Evolutionary conservation across 2,888 invertebrate species (phyloP), one percentile per base, ranked within the genome.

Genomic region (Hipparchia semele): DNA sequence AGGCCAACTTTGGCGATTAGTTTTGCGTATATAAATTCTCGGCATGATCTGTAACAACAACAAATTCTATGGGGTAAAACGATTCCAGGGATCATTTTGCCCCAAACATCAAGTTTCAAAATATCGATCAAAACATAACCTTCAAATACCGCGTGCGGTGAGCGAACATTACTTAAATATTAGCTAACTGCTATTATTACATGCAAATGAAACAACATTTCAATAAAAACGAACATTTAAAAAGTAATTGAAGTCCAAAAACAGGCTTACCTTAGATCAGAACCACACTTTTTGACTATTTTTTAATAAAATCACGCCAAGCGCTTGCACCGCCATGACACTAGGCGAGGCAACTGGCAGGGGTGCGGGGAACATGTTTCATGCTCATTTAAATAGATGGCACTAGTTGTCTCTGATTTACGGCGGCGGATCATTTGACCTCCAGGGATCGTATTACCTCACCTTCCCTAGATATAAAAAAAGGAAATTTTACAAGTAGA

Each of bases 1-100:
- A 60, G 70, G 70, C 59, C 71, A 69, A 67, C 53, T 51, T 54
- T 33, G 71, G 67, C 68, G 71, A 71, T 73, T 60, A 73, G 69
- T 69, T 73, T 45, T 23, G 59, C 33, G 59, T 33, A 59, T 59
- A 59, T 59, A 59, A 59, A 6, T 59, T 6, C 59, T 59, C 59
- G 59, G 8, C 23, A 13, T 23, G 59, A 59, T 59, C 59, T 23
- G 59, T 59, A 59, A 10, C 13, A 59, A 59, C 59, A 59, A 59
- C 59, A 59, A 59, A 59, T 59, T 23, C 23, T 59, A 59, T 5
- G 59, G 23, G 6, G 23, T 59, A 59, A 59, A 59, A 13, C 23
- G 23, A 59, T 23, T 59, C 59, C 59, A 59, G 10, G 59, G 59
- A 59, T 59, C 46, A 49, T 49, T 49, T 49, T 33, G 23, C 59